phyloP scores from a whole-genome alignment of 2,113 vertebrate species.

The Spea bombifrons region DNA sequence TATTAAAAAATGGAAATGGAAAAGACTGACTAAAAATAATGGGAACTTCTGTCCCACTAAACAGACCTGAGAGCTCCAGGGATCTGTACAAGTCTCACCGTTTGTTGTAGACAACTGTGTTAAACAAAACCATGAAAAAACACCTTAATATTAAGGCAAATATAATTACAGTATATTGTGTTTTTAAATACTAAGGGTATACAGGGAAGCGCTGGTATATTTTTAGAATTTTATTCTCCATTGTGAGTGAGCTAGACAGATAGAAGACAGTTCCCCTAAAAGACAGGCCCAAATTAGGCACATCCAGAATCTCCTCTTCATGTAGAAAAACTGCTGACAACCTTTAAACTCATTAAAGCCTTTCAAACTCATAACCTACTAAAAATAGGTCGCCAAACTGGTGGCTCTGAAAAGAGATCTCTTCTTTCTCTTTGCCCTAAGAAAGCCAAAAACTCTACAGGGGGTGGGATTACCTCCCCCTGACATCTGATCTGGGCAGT shows the following conservation, averaged over 20 bases:
- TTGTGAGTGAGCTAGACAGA: not conserved
- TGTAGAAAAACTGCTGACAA: constrained; percentile 65
- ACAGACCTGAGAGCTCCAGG: too few species aligned
- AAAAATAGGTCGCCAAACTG: constrained; percentile 81
- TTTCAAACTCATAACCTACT: constrained; percentile 63
- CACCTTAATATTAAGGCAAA: too few species aligned
- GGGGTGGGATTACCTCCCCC: constrained; percentile 64
- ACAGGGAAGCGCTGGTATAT: not conserved
- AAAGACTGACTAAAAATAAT: too few species aligned
- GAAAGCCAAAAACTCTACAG: constrained; percentile 86
- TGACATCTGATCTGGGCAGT: constrained; percentile 76
- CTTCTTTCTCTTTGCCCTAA: constrained; percentile 91
- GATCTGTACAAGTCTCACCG: too few species aligned
- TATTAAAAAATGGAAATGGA: too few species aligned
- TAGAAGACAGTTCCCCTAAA: not conserved
- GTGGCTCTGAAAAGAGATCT: constrained; percentile 63
- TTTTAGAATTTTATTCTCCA: not conserved
- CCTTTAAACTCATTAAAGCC: constrained; percentile 55
- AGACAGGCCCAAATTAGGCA: constrained; percentile 27
- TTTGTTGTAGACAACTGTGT: too few species aligned
- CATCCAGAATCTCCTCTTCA: constrained; percentile 18
- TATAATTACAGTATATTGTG: too few species aligned
- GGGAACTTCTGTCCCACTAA: too few species aligned
- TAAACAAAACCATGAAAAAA: too few species aligned
- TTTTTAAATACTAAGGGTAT: too few species aligned